Conservation (phyloP, 2,888 invertebrate species). For the Xestia sexstrigata region DNA sequence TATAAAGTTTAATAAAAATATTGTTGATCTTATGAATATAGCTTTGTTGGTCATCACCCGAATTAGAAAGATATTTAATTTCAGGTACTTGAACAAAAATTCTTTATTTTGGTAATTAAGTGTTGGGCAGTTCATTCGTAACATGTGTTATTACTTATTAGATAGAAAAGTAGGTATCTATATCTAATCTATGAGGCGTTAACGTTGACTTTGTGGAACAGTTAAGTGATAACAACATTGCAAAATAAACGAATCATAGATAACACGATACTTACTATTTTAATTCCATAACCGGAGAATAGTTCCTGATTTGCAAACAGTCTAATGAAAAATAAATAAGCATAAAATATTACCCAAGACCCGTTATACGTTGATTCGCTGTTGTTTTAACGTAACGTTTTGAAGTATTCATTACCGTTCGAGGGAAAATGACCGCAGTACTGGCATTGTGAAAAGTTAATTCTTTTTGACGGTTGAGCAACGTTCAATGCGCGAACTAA, state of each 20-base stretch:
- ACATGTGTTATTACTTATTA: slow-evolving; percentile 28
- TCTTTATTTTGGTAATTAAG: neutral
- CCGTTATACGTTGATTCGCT: slow-evolving; percentile 41
- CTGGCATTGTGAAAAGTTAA: slow-evolving; percentile 62
- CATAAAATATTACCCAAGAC: slow-evolving; percentile 50
- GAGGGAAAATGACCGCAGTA: slow-evolving; percentile 55
- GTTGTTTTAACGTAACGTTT: slow-evolving; percentile 59
- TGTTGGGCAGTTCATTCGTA: neutral
- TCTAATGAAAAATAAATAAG: slow-evolving; percentile 35
- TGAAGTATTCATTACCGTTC: slow-evolving; percentile 64
- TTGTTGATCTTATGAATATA: neutral
- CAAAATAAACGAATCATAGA: slow-evolving; percentile 63
- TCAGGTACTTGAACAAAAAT: neutral
- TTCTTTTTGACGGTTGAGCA: slow-evolving; percentile 61
- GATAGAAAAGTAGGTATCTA: slow-evolving; percentile 39
- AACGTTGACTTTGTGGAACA: slow-evolving; percentile 69
- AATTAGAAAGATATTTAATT: neutral
- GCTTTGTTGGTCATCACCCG: slow-evolving; percentile 3
- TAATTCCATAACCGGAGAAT: slow-evolving; percentile 14
- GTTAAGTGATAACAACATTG: slow-evolving; percentile 71
- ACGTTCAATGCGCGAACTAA: slow-evolving; percentile 37
- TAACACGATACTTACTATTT: slow-evolving; percentile 46
- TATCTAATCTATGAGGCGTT: slow-evolving; percentile 74
- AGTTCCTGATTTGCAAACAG: slow-evolving; percentile 32
- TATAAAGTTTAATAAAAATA: slow-evolving; percentile 1